Base-by-base conservation (phyloP, 2,888 invertebrate genomes). In the Harpagoxenus sublaevis region DNA sequence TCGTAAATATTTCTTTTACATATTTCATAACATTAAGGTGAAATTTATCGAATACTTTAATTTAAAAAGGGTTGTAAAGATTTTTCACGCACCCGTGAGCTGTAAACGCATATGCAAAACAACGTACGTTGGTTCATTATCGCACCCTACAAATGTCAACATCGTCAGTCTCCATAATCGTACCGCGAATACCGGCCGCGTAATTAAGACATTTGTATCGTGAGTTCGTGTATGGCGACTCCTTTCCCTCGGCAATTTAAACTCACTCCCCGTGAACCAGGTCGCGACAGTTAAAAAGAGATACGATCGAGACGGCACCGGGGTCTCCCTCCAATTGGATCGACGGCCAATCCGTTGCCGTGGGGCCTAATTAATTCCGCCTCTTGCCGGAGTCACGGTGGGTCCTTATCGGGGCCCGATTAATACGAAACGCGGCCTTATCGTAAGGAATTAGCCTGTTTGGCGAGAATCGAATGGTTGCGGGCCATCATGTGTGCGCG, bases 361-460 rank as follows among this genome's bases (percentile, higher is more conserved):
- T 60, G 73, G 75, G 79, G 48, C 75, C 68, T 90, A 92, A 92
- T 92, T 92, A 92, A 92, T 90, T 92, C 91, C 91, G 89, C 88
- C 92, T 87, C 88, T 88, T 88, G 78, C 83, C 86, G 82, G 65
- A 81, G 85, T 84, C 84, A 84, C 89, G 86, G 83, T 86, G 79
- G 81, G 75, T 83, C 83, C 88, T 92, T 91, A 92, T 92, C 92
- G 73, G 35, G 28, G 2, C 65, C 48, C 87, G 90, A 92, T 90
- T 91, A 91, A 92, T 91, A 88, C 86, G 88, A 84, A 86, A 86
- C 86, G 78, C 82, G 31, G 63, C 53, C 84, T 90, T 89, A 92
- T 92, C 89, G 84, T 75, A 45, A 42, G 74, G 88, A 90, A 92
- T 91, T 91, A 89, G 86, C 86, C 79, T 86, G 86, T 89, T 87